Evolutionary conservation across 1,140 invertebrate species (phyloP), one percentile per base, ranked within the genome.

Genomic region (Leucophenga varia): DNA sequence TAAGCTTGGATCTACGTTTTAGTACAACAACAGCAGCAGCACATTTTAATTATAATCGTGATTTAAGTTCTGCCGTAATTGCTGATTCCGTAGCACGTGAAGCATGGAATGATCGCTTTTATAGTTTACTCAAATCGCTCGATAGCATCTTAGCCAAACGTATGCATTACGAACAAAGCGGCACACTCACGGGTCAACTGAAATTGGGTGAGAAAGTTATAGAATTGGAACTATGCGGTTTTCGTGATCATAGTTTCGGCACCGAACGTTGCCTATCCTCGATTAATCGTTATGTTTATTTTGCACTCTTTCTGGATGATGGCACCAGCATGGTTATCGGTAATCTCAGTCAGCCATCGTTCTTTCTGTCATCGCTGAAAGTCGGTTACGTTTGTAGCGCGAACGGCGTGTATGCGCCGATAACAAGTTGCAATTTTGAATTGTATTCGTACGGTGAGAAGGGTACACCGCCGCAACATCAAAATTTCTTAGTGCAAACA

Each of bases 261-360:
- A 73, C 69, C 2, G 70, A 73, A 21, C 70, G 70, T 9, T 73
- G 70, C 5, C 60, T 72, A 1, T 68, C 65, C 31, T 54, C 63
- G n/a, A 72, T 73, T 34, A 64, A 73, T 49, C 61, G 70, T 4
- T 73, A 73, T 32, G 69, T 73, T 6, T 73, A 73, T 37, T 72
- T 72, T 31, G 69, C 65, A 0, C 28, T 73, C 9, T 53, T 73
- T 14, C 44, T 73, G 30, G 64, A 70, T 3, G 70, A 73, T 28
- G 70, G 70, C 50, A 68, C 57, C 34, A 70, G 55, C 51, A 64
- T 73, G 60, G 52, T 72, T 5, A 55, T 73, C 3, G 70, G 70
- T 3, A 73, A 67, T 49, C 57, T 73, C 18, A 70, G 69, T 10
- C 70, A 73, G 32, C 70, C 70, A 3, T 59, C 60, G 5, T 73